Evolutionary conservation across 2,888 invertebrate genomes (phyloP).

Genomic region (Cephus rjabovi): DNA sequence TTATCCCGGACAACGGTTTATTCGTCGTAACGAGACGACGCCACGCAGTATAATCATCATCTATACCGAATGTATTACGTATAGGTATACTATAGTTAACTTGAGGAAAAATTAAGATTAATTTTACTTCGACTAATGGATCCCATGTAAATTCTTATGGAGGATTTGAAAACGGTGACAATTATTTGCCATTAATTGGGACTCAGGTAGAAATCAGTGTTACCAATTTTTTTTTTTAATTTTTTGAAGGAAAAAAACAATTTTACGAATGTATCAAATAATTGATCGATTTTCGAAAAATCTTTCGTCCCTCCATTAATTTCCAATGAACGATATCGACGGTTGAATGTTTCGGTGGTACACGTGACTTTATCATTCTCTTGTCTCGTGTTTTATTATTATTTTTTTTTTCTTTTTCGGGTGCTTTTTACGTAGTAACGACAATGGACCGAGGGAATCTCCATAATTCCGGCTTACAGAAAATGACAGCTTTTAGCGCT

Average conservation of each 20-base stretch:
- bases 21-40: constrained; percentile 35
- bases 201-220: background rate
- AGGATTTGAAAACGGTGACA: background rate
- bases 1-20: constrained; percentile 38
- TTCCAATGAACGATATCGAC: too few relatives aligned
- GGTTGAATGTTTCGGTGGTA: background rate
- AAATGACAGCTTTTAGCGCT: constrained; percentile 65
- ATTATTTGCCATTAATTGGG: background rate
- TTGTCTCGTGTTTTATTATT: background rate
- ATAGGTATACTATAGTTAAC: background rate
- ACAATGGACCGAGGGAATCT: constrained; percentile 47
- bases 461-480: constrained; percentile 64
- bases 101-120: background rate
- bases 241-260: background rate
- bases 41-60: constrained; percentile 29
- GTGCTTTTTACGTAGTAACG: constrained; percentile 11
- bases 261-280: background rate
- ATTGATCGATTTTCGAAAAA: background rate
- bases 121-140: background rate
- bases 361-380: background rate
- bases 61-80: background rate
- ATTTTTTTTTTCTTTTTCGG: background rate
- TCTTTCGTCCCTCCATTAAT: too few relatives aligned
- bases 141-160: background rate
- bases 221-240: background rate